Conservation (phyloP, 2,888 invertebrate genomes). For the Amblyjoppa fuscipennis region DNA sequence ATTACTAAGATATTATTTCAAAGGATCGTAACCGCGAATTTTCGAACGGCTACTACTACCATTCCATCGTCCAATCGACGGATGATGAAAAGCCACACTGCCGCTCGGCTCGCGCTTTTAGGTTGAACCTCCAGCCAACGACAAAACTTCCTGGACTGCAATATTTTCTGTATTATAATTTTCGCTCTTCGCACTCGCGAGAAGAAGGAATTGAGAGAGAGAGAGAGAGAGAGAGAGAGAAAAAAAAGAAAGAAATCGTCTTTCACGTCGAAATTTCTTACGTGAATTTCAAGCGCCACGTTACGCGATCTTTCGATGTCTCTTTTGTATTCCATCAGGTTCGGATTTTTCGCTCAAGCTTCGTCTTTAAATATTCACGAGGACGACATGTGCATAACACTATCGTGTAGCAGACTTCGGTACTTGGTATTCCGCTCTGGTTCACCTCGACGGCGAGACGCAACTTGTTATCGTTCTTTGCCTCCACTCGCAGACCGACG, state of each 20-base stretch:
- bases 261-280: slow-evolving; percentile 11
- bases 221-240: not conserved
- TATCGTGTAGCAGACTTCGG: slow-evolving; percentile 2
- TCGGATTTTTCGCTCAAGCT: slow-evolving; percentile 35
- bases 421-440: slow-evolving; percentile 36
- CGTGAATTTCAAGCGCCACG: slow-evolving; percentile 10
- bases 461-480: slow-evolving; percentile 25
- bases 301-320: slow-evolving; percentile 46
- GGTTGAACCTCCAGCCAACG: not conserved
- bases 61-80: not conserved
- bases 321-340: slow-evolving; percentile 36
- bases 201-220: not conserved
- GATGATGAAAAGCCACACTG: slow-evolving; percentile 21
- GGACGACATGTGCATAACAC: slow-evolving; percentile 5
- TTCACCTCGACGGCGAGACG: slow-evolving; percentile 16
- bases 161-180: not conserved
- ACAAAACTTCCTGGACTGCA: not conserved
- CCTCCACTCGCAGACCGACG: slow-evolving; percentile 13
- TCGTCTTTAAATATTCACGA: slow-evolving; percentile 45
- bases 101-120: slow-evolving; percentile 15
- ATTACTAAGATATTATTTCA: slow-evolving; percentile 9
- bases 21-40: not conserved
- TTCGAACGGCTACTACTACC: not conserved
- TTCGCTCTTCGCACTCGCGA: not conserved
- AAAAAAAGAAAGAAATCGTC: slow-evolving; percentile 4